These are phyloP conservation scores for Drosophila stalkeri DNA, from an alignment of 2,888 invertebrate genomes.

Conservation along the genomic window DNA sequence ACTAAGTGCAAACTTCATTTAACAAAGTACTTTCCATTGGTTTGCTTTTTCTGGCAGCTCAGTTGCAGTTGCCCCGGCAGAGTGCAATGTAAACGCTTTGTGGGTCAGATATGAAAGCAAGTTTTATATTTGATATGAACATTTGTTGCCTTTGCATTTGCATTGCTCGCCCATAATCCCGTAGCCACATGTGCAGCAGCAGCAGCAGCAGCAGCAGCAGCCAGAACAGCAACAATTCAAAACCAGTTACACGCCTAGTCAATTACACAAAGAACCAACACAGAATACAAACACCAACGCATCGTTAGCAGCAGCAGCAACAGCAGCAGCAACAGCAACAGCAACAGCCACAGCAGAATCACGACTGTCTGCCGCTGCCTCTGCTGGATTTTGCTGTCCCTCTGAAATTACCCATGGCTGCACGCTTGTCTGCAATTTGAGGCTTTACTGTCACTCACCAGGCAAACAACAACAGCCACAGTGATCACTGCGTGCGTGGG, in stretches of 20 bases:
- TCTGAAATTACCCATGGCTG: conserved; percentile 24
- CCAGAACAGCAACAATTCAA: conserved; percentile 56
- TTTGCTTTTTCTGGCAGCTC: conserved; percentile 35
- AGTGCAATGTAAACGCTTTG: conserved; percentile 26
- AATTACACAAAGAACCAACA: conserved; percentile 70
- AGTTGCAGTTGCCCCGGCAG: not conserved
- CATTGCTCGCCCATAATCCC: conserved; percentile 41
- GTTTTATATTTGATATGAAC: conserved; percentile 23
- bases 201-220: conserved; percentile 34
- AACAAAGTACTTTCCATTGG: conserved; percentile 43
- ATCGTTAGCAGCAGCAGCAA: conserved; percentile 45
- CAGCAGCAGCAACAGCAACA: conserved; percentile 29
- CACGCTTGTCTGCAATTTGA: conserved; percentile 72
- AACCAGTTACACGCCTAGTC: conserved; percentile 78
- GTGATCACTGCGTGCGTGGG: conserved; percentile 46
- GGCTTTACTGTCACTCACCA: conserved; percentile 70
- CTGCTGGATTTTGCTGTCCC: conserved; percentile 1
- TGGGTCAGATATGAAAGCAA: conserved; percentile 64
- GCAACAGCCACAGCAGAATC: conserved; percentile 1
- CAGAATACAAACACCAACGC: conserved; percentile 64
- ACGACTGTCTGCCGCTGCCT: conserved; percentile 3
- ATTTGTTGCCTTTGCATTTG: conserved; percentile 47
- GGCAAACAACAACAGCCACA: conserved; percentile 31
- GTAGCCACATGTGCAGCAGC: conserved; percentile 42
- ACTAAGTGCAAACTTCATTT: conserved; percentile 40